Base-by-base conservation (phyloP, 2,113 vertebrate genomes). In the Sapayoa aenigma region DNA sequence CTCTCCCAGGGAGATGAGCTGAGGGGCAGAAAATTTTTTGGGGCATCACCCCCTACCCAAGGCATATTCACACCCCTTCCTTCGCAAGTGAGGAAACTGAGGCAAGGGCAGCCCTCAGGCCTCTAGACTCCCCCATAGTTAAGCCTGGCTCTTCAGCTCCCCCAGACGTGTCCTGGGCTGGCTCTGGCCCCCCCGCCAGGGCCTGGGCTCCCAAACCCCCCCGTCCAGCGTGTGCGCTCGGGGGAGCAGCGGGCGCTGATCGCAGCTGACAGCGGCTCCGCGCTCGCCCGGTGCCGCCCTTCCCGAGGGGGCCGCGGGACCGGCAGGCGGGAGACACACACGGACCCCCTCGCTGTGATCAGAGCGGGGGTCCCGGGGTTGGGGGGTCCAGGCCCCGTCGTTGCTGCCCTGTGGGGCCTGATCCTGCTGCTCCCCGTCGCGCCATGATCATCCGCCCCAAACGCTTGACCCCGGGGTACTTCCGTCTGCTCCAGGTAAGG, bases 391-490 rank as follows among this genome's bases (percentile, higher is more conserved):
- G 21, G 27, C 39, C 21, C 41, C 6, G 5, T 19, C 8, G 46
- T 55, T 25, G 73, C 68, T 10, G 39, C 27, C 62, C 49, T 18
- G 0, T 7, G 0, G 46, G 37, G 37, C 20, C 67, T 15, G 10
- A 35, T 17, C 67, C 88, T 39, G 49, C 91, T 2, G 58, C 60
- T 56, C n/a, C 68, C 46, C 14, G 1, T 11, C 37, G 25, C 96
- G 63, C 92, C 82, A 99, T 99, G 98, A 98, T 98, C 96, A 99
- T 99, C 98, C 97, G 98, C 79, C 98, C 99, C 84, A 98, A 98
- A n/a, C 98, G 98, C 71, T 97, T 99, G 87, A 99, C 99, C 20
- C 99, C 99, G 9, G 99, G 99, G 46, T 99, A 99, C 63, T 99
- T 99, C 94, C 98, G 99, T 37, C 98, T 99, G 82, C 98, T 99